Evolutionary conservation across 2,888 invertebrate species (phyloP).

Genomic region (Netelia virgata): DNA sequence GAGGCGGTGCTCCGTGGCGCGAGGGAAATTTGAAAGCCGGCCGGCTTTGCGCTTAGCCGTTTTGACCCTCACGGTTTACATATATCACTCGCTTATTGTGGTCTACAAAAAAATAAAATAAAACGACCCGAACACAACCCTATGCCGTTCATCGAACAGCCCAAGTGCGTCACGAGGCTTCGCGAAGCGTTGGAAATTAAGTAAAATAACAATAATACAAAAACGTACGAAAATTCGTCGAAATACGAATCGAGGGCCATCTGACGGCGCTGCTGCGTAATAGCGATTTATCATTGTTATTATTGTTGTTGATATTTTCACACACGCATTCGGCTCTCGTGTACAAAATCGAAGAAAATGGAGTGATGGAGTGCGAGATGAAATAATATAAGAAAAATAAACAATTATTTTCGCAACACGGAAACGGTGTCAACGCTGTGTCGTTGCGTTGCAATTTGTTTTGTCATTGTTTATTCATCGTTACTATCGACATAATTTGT

Average conservation of each 20-base stretch:
- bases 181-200: not conserved
- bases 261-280: constrained; percentile 20
- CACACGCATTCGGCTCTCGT: not conserved
- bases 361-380: not conserved
- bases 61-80: not conserved
- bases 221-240: not conserved
- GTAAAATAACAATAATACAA: not conserved
- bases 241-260: constrained; percentile 24
- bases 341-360: no score
- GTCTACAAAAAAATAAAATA: not conserved
- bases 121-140: not conserved
- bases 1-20: constrained; percentile 60
- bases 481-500: not conserved
- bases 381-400: not conserved
- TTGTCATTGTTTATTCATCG: not conserved
- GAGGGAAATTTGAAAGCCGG: constrained; percentile 70
- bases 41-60: constrained; percentile 43
- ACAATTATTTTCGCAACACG: no score
- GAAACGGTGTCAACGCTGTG: not conserved
- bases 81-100: not conserved
- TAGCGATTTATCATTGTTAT: not conserved
- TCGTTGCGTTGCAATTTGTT: not conserved
- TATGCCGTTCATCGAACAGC: not conserved
- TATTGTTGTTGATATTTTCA: not conserved
- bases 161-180: not conserved